These are phyloP conservation scores for Phainopepla nitens DNA, from an alignment of 2,113 vertebrate species.

Conservation along the genomic window DNA sequence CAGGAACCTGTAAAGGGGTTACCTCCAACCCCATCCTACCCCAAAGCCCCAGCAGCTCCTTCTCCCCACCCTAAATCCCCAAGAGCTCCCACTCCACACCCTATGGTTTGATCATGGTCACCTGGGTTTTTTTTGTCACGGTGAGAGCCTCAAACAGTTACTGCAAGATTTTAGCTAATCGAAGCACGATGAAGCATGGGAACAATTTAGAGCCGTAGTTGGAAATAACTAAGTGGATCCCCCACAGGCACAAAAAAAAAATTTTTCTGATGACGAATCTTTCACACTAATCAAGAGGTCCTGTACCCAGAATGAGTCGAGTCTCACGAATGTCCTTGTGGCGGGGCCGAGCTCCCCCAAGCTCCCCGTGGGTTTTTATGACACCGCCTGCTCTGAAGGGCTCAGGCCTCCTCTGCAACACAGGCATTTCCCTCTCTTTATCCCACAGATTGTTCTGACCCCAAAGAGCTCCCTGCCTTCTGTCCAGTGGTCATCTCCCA, in stretches of 20 bases:
- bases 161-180: slow-evolving; percentile 37
- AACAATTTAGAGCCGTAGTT: slow-evolving; percentile 61
- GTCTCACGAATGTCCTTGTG: neutral
- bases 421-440: neutral
- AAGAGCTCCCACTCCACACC: neutral
- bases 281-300: slow-evolving; percentile 36
- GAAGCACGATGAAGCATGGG: slow-evolving; percentile 52
- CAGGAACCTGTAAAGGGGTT: neutral
- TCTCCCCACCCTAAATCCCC: neutral
- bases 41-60: neutral
- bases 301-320: neutral
- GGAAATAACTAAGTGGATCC: slow-evolving; percentile 49
- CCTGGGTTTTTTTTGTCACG: neutral
- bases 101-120: neutral
- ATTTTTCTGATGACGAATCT: neutral
- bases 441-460: neutral
- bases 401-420: neutral
- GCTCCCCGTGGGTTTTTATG: neutral
- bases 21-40: neutral
- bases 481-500: neutral
- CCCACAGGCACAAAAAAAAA: slow-evolving; percentile 17
- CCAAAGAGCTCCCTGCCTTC: neutral
- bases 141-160: slow-evolving; percentile 6
- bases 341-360: neutral
- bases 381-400: neutral